These are phyloP conservation scores for Teleogryllus oceanicus DNA, from an alignment of 2,888 invertebrate species.

Conservation along the genomic window DNA sequence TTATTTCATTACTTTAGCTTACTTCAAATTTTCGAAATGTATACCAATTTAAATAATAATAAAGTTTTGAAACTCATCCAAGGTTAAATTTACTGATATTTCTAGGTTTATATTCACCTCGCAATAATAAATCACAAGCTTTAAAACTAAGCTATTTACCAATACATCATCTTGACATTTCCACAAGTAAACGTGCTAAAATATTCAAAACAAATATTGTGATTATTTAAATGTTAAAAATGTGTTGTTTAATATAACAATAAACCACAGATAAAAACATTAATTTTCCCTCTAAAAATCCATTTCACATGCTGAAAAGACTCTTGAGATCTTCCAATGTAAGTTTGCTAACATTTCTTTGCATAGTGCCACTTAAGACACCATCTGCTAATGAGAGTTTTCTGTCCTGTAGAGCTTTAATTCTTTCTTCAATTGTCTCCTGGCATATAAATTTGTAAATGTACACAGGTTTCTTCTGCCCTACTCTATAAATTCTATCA, in stretches of 20 bases:
- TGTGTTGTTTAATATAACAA: no score
- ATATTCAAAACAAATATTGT: no score
- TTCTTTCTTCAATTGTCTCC: constrained; percentile 85
- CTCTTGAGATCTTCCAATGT: constrained; percentile 68
- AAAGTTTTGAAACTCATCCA: no score
- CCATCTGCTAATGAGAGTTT: constrained; percentile 75
- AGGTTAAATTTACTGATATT: no score
- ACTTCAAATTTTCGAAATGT: constrained; percentile 39
- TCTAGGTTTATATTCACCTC: no score
- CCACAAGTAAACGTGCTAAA: no score
- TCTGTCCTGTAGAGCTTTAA: constrained; percentile 71
- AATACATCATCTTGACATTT: no score
- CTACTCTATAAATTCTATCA: constrained; percentile 89
- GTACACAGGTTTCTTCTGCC: constrained; percentile 75
- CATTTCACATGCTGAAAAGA: constrained; percentile 43
- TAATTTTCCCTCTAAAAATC: background rate
- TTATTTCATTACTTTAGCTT: no score
- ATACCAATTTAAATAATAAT: constrained; percentile 26
- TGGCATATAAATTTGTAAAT: constrained; percentile 82
- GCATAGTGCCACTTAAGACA: constrained; percentile 69
- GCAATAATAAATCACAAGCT: no score
- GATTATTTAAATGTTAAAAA: no score
- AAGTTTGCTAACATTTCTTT: constrained; percentile 63
- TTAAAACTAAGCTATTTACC: no score
- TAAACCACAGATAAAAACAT: no score